These are phyloP conservation scores for Heteractis magnifica DNA, from an alignment of 92 coral and sea anemone species.

Conservation along the genomic window DNA sequence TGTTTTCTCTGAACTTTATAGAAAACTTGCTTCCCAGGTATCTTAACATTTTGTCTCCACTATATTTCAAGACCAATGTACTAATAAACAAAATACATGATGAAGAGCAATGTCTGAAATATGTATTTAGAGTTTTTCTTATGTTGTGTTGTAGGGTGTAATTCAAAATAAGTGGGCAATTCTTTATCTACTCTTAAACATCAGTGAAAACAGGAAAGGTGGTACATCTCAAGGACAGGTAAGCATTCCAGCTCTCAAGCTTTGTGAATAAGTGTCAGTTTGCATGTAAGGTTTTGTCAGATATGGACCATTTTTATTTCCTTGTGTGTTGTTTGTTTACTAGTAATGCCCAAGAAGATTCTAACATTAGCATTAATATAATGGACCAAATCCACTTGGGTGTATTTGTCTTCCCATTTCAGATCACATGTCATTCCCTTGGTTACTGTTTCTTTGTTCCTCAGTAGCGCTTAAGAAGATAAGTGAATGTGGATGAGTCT, in stretches of 20 bases:
- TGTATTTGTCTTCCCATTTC: no score
- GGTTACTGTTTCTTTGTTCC: no score
- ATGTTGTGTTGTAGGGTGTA: conserved; percentile 53
- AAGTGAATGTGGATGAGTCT: no score
- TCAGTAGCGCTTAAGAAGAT: no score
- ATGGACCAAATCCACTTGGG: no score
- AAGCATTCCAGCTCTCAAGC: not conserved
- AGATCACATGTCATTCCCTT: no score
- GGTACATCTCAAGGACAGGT: conserved; percentile 75
- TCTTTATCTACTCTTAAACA: conserved; percentile 77
- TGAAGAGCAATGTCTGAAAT: not conserved
- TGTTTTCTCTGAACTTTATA: conserved; percentile 84
- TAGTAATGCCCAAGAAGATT: no score
- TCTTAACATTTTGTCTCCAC: not conserved
- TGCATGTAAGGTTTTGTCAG: no score
- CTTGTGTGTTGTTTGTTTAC: no score
- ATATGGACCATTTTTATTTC: no score
- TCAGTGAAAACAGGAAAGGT: conserved; percentile 62
- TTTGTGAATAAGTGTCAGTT: no score
- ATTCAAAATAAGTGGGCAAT: conserved; percentile 91
- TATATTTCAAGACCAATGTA: not conserved
- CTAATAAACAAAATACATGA: not conserved
- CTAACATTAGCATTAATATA: no score
- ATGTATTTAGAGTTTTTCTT: not conserved
- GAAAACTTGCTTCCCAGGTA: conserved; percentile 90